Evolutionary conservation across 2,113 vertebrate genomes (phyloP).

Genomic region (Gymnocephalus cernua): DNA sequence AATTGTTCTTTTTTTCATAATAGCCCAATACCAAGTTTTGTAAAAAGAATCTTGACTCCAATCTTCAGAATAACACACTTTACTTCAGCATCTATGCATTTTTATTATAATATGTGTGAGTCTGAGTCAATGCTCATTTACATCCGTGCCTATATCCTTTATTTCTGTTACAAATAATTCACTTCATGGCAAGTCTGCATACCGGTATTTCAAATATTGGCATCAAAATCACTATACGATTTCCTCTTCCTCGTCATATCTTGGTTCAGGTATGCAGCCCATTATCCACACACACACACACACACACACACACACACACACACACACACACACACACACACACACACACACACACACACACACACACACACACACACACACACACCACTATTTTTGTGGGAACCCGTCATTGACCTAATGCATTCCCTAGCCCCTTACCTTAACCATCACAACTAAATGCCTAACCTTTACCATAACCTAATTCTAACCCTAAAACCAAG

Average conservation of each 20-base stretch:
- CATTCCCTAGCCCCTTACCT: too few species aligned
- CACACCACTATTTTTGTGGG: too few species aligned
- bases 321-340: background rate
- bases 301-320: background rate
- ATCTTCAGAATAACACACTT: slow-evolving; percentile 10
- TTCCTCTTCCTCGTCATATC: background rate
- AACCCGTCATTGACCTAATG: too few species aligned
- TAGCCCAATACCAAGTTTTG: background rate
- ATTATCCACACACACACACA: slow-evolving; percentile 12
- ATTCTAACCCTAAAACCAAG: too few species aligned
- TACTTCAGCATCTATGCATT: background rate
- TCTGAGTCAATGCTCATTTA: background rate
- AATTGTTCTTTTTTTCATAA: slow-evolving; percentile 7
- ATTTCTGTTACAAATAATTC: background rate
- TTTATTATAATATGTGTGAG: background rate
- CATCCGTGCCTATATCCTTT: background rate
- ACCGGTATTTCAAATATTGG: background rate
- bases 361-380: too few species aligned
- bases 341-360: background rate
- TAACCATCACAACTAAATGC: too few species aligned
- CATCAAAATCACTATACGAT: background rate
- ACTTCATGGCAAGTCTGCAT: background rate
- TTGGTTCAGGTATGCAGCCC: background rate
- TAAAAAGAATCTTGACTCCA: background rate
- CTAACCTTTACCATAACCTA: too few species aligned